Base-by-base conservation (phyloP, 2,888 invertebrate species). In the Ormyrus pomaceus region DNA sequence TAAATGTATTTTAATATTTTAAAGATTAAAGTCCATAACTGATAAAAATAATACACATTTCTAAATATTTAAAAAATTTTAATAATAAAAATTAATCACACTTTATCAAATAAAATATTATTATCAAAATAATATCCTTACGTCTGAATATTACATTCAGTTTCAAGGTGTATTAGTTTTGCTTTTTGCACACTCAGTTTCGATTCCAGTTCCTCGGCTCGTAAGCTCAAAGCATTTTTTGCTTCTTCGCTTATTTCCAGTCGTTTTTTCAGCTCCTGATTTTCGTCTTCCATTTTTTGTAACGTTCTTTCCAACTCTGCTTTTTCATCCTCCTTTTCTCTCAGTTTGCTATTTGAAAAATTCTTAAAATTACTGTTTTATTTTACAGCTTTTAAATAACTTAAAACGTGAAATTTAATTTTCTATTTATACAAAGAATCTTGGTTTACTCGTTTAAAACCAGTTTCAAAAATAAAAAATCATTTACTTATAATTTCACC, bases 121-220 rank as follows among this genome's bases (percentile, higher is more conserved):
- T 9, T 2, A 34, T 34, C 34, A 34, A 34, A 19, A 51, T 5
- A 64, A 11, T 50, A 34, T 34, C 34, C 74, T 85, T 83, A 89
- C 90, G 87, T 61, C 77, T 87, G 88, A 5, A 84, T 83, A 75
- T 83, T 86, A 70, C 86, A 89, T 2, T 87, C 86, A 5, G 85
- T 83, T 81, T 89, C 87, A 4, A 88, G 76, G 9, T 85, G 86
- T 45, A 86, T 84, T 9, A 90, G 75, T 11, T 86, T 86, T 13
- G 84, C 81, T 61, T 89, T 88, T 19, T 87, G 86, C 74, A 89
- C 87, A 8, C 77, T 75, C 46, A 90, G 77, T 65, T 87, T 85
- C 65, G 82, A 83, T 74, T 89, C 88, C 48, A 82, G 59, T 77
- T 85, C 84, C 46, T 81, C 77, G 6, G 84, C 79, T 55, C 85